A percentile compares a stretch with the other conserved stretches of the same genome.
phyloP scores from a whole-genome alignment of 2,888 invertebrate species.

The Eupeodes luniger region DNA sequence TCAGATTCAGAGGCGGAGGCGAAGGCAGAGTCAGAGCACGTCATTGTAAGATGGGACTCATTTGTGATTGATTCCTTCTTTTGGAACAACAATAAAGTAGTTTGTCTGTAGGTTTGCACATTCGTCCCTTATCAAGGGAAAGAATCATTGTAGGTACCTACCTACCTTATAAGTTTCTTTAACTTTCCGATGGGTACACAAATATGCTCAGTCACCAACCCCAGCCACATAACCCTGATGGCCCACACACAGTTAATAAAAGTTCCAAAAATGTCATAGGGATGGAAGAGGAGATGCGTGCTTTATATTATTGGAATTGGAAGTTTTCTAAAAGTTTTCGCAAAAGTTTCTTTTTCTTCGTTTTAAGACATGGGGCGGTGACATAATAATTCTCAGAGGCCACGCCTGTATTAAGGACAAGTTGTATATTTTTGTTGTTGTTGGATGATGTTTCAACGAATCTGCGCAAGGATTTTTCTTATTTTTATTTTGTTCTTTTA shows the following conservation, averaged over 20 bases:
- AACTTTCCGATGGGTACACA: not conserved
- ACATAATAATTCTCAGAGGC: conserved; percentile 44
- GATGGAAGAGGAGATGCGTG: conserved; percentile 34
- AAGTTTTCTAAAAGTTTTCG: conserved; percentile 72
- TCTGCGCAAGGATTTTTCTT: conserved; percentile 60
- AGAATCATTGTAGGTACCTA: conserved; percentile 11
- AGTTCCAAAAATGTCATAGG: conserved; percentile 13
- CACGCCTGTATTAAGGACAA: conserved; percentile 67
- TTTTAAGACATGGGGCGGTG: conserved; percentile 72
- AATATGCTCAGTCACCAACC: not conserved
- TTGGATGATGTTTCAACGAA: conserved; percentile 17
- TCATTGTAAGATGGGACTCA: conserved; percentile 18
- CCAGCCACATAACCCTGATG: not conserved
- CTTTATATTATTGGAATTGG: conserved; percentile 43
- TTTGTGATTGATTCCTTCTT: conserved; percentile 68
- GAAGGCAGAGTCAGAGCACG: conserved; percentile 20
- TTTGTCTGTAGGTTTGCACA: conserved; percentile 14
- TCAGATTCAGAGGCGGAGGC: too few species aligned
- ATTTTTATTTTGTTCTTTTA: not conserved
- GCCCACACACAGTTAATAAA: not conserved
- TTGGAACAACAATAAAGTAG: conserved; percentile 28
- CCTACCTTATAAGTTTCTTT: not conserved
- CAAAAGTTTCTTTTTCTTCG: conserved; percentile 62
- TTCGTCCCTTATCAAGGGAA: conserved; percentile 45
- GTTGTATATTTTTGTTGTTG: not conserved